These are phyloP conservation scores for Bovichtus diacanthus DNA, from an alignment of 2,797 vertebrate genomes.

Conservation along the genomic window DNA sequence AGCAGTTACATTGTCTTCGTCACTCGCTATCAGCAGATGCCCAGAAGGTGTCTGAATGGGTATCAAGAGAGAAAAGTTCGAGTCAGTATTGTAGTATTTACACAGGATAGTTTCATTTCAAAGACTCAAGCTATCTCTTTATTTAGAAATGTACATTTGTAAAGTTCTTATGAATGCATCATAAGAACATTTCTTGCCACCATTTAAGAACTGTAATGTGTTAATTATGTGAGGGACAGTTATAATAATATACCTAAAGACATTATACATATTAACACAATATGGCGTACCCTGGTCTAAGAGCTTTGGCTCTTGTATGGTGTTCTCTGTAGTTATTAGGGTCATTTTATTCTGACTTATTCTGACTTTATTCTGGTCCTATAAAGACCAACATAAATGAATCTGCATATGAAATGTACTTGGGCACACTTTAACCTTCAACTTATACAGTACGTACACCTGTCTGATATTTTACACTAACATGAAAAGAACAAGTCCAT, in stretches of 20 bases:
- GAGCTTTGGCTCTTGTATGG: background rate
- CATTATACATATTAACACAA: background rate
- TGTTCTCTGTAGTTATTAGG: background rate
- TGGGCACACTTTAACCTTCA: background rate
- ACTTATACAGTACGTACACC: background rate
- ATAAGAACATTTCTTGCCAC: background rate
- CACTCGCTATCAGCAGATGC: background rate
- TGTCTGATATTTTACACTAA: background rate
- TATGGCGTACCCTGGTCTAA: background rate
- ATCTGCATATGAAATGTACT: background rate
- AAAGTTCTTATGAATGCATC: background rate
- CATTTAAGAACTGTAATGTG: background rate
- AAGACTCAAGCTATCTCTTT: background rate
- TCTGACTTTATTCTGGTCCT: background rate
- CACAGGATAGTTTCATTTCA: background rate
- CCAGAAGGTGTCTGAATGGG: background rate
- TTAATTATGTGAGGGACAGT: background rate
- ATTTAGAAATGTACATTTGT: background rate
- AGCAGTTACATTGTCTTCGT: background rate
- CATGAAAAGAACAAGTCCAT: background rate
- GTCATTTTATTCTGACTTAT: background rate
- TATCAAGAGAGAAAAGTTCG: background rate
- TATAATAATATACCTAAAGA: background rate
- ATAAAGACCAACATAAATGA: background rate
- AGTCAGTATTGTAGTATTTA: background rate